phyloP scores from a whole-genome alignment of 2,113 vertebrate species.

The Astur gentilis region DNA sequence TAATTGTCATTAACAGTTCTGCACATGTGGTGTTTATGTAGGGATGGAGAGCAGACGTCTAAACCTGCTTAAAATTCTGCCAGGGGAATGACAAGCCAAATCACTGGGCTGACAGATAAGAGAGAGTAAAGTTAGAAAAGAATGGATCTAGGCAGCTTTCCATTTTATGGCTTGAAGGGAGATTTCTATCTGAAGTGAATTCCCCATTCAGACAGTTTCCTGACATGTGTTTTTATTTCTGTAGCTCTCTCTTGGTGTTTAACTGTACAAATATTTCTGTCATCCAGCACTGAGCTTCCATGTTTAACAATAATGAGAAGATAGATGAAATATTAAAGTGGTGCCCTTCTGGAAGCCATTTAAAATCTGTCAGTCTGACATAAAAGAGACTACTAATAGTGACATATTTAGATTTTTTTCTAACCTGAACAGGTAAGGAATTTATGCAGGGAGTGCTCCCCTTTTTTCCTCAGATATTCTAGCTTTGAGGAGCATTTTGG shows the following conservation, averaged over 20 bases:
- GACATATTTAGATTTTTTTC: neutral
- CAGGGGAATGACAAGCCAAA: neutral
- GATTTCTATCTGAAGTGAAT: neutral
- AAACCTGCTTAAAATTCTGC: neutral
- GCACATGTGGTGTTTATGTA: neutral
- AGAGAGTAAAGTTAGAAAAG: neutral
- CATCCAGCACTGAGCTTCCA: neutral
- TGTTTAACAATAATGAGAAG: neutral
- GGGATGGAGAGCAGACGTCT: neutral
- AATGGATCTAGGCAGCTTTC: neutral
- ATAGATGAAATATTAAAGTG: neutral
- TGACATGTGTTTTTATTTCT: neutral
- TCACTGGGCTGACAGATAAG: neutral
- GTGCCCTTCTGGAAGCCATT: neutral
- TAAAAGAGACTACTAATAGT: neutral
- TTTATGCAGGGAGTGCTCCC: neutral
- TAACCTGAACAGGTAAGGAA: neutral
- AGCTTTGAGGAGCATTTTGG: neutral
- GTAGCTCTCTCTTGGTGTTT: neutral
- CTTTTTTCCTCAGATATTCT: neutral
- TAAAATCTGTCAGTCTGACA: neutral
- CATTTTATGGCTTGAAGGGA: neutral
- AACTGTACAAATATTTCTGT: constrained; percentile 8
- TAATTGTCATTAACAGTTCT: neutral
- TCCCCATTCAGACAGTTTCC: neutral